Conservation (phyloP, 1,140 invertebrate species). For the Gerris buenoi region DNA sequence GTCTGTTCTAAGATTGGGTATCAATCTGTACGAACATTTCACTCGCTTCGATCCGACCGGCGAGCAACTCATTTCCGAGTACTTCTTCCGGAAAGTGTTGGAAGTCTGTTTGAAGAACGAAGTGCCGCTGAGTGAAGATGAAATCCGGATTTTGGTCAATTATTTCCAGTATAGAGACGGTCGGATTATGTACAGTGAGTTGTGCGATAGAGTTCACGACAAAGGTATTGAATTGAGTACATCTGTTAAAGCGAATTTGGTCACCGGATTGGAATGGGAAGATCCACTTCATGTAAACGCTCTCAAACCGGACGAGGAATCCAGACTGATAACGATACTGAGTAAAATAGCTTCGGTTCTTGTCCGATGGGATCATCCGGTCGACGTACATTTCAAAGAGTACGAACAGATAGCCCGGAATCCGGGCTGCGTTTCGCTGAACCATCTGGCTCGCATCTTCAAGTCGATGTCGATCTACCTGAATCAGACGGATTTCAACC, state of each 20-base stretch:
- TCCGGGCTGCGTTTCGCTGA: not conserved
- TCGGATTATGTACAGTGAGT: not conserved
- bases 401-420: not conserved
- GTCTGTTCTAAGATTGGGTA: not conserved
- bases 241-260: not conserved
- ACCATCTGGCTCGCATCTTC: not conserved
- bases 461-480: not conserved
- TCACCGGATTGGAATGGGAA: not conserved
- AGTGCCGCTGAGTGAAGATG: not conserved
- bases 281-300: not conserved
- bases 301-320: not conserved
- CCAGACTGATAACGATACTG: not conserved
- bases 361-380: not conserved
- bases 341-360: not conserved
- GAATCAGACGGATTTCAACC: not conserved
- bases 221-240: not conserved
- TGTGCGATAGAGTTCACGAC: not conserved
- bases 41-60: not conserved
- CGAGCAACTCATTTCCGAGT: not conserved
- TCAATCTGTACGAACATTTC: slow-evolving; percentile 9
- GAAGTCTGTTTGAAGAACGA: not conserved
- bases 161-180: not conserved
- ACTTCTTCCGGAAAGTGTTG: not conserved
- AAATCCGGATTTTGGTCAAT: not conserved
- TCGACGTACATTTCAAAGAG: not conserved